Percentiles rank a stretch among this genome's conserved stretches.
phyloP scores from a whole-genome alignment of 2,888 invertebrate species.

The Agriopis marginaria region DNA sequence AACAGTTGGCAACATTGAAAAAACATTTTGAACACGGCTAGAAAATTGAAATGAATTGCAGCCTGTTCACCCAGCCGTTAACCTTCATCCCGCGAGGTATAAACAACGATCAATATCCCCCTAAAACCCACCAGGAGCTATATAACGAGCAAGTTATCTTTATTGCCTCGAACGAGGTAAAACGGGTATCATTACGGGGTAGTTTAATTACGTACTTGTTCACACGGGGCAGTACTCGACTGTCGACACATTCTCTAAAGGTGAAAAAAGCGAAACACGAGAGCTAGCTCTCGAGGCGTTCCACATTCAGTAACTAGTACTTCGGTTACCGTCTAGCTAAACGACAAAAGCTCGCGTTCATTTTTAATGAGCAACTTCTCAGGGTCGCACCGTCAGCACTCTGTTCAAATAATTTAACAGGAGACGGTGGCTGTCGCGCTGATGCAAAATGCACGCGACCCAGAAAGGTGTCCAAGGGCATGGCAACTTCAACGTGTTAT shows the following conservation, averaged over 20 bases:
- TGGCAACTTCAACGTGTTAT: constrained; percentile 33
- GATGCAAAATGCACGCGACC: constrained; percentile 41
- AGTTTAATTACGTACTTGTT: constrained; percentile 17
- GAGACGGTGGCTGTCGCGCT: constrained; percentile 27
- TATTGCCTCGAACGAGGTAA: constrained; percentile 12
- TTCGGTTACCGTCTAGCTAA: constrained; percentile 50
- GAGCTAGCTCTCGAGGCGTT: constrained; percentile 60
- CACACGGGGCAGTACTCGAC: constrained; percentile 24
- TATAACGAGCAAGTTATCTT: constrained; percentile 22
- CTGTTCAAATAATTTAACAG: constrained; percentile 45
- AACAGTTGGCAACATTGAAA: constrained; percentile 2
- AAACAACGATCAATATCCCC: constrained; percentile 33
- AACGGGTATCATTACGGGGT: background rate
- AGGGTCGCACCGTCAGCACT: constrained; percentile 38
- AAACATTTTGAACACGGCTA: constrained; percentile 12
- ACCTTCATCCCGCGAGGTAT: constrained; percentile 25
- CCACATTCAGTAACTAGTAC: constrained; percentile 56
- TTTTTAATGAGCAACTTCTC: constrained; percentile 65
- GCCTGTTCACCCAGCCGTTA: constrained; percentile 3
- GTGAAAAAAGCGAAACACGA: constrained; percentile 51
- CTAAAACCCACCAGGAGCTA: constrained; percentile 23
- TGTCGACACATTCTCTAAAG: constrained; percentile 37
- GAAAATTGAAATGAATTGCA: constrained; percentile 26
- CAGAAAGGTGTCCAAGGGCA: constrained; percentile 48
- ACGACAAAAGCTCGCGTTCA: constrained; percentile 55